Conservation (phyloP, 1,140 invertebrate genomes). For the Solenopsis invicta region DNA sequence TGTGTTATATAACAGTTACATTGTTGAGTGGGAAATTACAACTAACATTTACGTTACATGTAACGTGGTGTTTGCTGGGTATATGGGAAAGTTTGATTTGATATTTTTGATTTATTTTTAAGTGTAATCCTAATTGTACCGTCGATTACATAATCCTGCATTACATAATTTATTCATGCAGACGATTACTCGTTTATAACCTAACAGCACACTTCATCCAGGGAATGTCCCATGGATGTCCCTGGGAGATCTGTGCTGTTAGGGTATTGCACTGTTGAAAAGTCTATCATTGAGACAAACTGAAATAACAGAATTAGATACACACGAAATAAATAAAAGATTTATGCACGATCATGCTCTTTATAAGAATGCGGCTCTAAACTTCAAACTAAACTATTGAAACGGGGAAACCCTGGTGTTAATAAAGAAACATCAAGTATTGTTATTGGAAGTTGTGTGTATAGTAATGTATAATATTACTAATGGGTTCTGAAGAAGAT, state of each 20-base stretch:
- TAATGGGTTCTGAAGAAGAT: neutral
- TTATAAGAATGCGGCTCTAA: neutral
- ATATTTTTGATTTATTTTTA: slow-evolving; percentile 17
- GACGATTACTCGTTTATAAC: neutral
- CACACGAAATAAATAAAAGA: neutral
- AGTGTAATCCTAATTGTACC: neutral
- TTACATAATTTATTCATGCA: neutral
- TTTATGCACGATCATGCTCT: neutral
- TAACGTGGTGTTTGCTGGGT: too few species aligned
- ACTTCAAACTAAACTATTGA: neutral
- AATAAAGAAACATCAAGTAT: neutral
- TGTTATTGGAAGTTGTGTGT: neutral
- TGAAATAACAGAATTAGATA: neutral
- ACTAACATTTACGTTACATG: too few species aligned
- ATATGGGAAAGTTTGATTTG: neutral
- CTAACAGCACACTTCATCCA: too few species aligned
- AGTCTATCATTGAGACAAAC: neutral
- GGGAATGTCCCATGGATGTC: too few species aligned
- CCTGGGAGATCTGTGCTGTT: too few species aligned
- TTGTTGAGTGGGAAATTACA: too few species aligned
- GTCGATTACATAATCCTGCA: neutral
- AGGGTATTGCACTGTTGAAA: neutral
- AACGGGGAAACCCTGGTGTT: neutral
- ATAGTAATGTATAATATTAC: too few species aligned
- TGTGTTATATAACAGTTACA: too few species aligned